Evolutionary conservation across 2,888 invertebrate genomes (phyloP), one percentile per base, ranked within the genome.

Genomic region (Drosophila planitibia): DNA sequence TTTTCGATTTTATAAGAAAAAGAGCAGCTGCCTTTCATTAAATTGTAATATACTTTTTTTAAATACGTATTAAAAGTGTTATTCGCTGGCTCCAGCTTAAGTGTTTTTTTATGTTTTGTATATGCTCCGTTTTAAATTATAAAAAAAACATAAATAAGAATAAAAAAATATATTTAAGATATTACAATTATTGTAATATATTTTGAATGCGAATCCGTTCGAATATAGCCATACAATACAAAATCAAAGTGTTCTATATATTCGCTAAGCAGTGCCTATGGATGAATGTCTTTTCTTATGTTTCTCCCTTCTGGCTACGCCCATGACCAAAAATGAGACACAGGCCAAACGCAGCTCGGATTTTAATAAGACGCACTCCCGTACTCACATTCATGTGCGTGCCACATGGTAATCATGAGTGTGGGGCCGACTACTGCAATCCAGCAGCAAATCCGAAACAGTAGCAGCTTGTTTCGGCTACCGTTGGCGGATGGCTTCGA

Each of bases 391-490:
- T 35, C 66, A 57, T 44, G 83, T 84, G 84, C 84, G 84, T 85
- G 83, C 83, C 79, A 73, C 80, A 78, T 76, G 75, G 75, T 75
- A 83, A 83, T 83, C 82, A 81, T 75, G 41, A 30, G 30, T 57
- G 37, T 39, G 57, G 14, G 14, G 30, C 39, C 25, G 49, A 47
- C 49, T 51, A 28, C 28, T 30, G 51, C 51, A n/a, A 52, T n/a
- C n/a, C 30, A 70, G 6, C 28, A 30, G 1, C 28, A 39, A 39
- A 51, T 54, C 39, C 60, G 33, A 70, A 80, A 81, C 81, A 69
- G 83, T 76, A 74, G 73, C 81, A 30, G 73, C 68, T 64, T 77
- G 78, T 74, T 68, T 74, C 67, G 78, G 83, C 86, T 84, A 86
- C 84, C 63, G 83, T 73, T 68, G 73, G 19, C 39, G 39, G 51